These are phyloP conservation scores for Erebia aethiops DNA, from an alignment of 2,888 invertebrate species.

Conservation along the genomic window DNA sequence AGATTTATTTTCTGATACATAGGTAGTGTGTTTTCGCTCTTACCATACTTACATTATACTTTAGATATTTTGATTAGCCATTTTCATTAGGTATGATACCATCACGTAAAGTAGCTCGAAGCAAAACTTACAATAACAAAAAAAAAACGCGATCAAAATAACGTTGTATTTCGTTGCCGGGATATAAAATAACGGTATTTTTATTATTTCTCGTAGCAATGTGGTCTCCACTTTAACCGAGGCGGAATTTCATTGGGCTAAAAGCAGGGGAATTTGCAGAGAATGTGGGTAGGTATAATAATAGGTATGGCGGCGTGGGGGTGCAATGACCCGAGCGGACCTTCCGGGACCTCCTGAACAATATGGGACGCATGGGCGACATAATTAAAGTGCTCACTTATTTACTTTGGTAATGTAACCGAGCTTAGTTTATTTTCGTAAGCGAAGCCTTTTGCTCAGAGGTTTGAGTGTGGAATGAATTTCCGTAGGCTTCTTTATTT, in stretches of 20 bases:
- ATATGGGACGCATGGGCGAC: slow-evolving; percentile 22
- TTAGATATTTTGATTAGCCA: background rate
- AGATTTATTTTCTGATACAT: too few species aligned
- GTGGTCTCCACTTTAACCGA: slow-evolving; percentile 19
- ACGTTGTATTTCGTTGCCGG: background rate
- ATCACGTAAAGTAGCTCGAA: background rate
- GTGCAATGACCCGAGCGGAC: slow-evolving; percentile 42
- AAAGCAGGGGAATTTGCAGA: slow-evolving; percentile 45
- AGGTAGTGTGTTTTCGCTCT: too few species aligned
- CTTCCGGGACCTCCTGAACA: slow-evolving; percentile 30
- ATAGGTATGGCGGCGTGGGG: slow-evolving; percentile 34
- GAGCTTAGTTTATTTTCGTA: background rate
- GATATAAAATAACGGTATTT: slow-evolving; percentile 6
- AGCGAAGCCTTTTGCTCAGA: background rate
- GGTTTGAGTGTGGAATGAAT: background rate
- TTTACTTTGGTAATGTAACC: slow-evolving; percentile 13
- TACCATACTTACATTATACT: too few species aligned
- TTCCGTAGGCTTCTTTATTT: too few species aligned
- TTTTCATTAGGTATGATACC: background rate
- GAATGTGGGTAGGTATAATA: slow-evolving; percentile 18
- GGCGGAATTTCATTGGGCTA: slow-evolving; percentile 51
- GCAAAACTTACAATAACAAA: background rate
- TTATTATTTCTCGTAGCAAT: slow-evolving; percentile 10
- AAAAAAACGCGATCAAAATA: background rate
- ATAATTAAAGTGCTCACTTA: slow-evolving; percentile 24